Evolutionary conservation across 1,140 invertebrate genomes (phyloP), one percentile per base, ranked within the genome.

Genomic region (Lordiphosa clarofinis): DNA sequence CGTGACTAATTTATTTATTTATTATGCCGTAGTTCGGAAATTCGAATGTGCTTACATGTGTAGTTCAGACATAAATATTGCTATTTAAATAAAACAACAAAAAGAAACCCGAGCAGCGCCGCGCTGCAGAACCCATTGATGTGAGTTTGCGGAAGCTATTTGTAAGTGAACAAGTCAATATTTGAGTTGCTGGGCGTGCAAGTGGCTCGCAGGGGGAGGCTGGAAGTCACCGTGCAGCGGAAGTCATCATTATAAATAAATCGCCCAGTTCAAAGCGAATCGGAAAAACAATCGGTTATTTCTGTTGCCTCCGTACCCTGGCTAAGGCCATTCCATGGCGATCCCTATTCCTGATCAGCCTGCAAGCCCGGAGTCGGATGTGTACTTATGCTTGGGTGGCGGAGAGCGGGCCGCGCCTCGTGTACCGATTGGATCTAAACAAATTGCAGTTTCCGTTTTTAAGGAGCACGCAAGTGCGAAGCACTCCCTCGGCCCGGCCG

Each of bases 171-270:
- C 62, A 57, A 60, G 68, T 60, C 54, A 60, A 78, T 73, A 78
- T 78, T 69, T 64, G 59, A 57, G 57, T 72, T 57, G 58, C 46
- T 56, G 42, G 38, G 47, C 19, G 35, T 36, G 33, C 28, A 21
- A n/a, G 36, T 44, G 35, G 42, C 28, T 44, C 42, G 42, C 42
- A 31, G 28, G 56, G 56, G 39, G 13, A 50, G 38, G 44, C 66
- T 54, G 46, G 44, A 56, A 39, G 12, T 40, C 28, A 15, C 28
- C 21, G 35, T 46, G 35, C 36, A 69, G 43, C 75, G 75, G 75
- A 79, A 75, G 75, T 79, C 75, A 79, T 79, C 70, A 81, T 81
- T 79, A 79, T 79, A 79, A 81, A 79, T 79, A 79, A 79, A 81
- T 65, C 68, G 44, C 60, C 71, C 38, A 81, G 58, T 75, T 67